Evolutionary conservation across 2,797 vertebrate genomes (phyloP).

Genomic region (Acanthis flammea): DNA sequence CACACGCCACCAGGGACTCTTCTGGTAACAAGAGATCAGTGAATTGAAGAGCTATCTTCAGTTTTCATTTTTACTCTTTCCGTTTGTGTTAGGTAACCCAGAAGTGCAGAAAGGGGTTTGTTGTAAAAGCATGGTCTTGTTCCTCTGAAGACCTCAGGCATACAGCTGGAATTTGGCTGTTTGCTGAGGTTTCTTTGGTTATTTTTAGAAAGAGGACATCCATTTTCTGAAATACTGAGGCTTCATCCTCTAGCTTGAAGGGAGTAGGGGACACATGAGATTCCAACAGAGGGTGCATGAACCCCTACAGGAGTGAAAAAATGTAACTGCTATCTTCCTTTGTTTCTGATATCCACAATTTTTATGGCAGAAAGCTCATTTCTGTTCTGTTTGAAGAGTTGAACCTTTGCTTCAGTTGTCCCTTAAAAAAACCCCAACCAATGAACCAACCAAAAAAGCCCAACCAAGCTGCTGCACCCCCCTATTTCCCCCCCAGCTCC

Average conservation of each 20-base stretch:
- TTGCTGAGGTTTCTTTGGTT: not conserved
- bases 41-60: not conserved
- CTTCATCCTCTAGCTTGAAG: not conserved
- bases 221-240: not conserved
- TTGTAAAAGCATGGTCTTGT: not conserved
- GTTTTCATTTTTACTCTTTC: not conserved
- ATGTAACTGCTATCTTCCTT: not conserved
- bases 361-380: not conserved
- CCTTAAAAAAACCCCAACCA: not conserved
- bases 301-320: not conserved
- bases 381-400: not conserved
- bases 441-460: not conserved
- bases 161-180: not conserved
- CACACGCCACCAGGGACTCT: not conserved
- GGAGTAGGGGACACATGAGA: fast-evolving
- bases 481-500: not conserved
- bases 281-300: not conserved
- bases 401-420: not conserved
- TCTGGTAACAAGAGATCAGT: not conserved
- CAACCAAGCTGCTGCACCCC: not conserved
- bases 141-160: not conserved
- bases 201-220: not conserved
- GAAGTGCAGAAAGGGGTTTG: not conserved
- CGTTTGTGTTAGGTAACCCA: not conserved
- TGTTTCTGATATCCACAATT: not conserved